phyloP scores from a whole-genome alignment of 1,140 invertebrate genomes.

The Bombus superbus region DNA sequence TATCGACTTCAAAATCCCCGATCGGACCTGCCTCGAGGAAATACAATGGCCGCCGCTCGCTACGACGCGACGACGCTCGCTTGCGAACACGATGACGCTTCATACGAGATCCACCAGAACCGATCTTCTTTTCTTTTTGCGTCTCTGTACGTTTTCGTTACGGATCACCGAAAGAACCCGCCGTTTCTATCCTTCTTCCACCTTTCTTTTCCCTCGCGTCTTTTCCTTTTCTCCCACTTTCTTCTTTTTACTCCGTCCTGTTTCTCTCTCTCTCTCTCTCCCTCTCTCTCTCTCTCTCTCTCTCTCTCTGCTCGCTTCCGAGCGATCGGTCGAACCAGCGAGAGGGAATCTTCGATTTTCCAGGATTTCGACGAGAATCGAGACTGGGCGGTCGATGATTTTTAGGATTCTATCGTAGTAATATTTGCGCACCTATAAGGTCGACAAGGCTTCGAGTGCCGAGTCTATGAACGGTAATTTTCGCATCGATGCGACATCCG shows the following conservation, averaged over 20 bases:
- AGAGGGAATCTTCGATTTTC: neutral
- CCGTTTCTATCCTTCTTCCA: neutral
- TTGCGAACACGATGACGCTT: slow-evolving; percentile 34
- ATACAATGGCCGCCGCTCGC: slow-evolving; percentile 56
- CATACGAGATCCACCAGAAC: slow-evolving; percentile 17
- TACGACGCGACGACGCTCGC: slow-evolving; percentile 30
- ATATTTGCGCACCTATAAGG: too few relatives aligned
- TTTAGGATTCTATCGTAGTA: too few relatives aligned
- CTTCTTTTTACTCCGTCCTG: too few relatives aligned
- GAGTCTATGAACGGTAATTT: too few relatives aligned
- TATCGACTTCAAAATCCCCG: slow-evolving; percentile 79
- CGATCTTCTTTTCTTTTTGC: neutral
- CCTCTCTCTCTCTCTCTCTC: too few relatives aligned
- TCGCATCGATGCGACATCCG: too few relatives aligned
- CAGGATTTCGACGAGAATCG: too few relatives aligned
- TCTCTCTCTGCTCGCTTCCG: neutral
- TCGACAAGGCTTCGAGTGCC: too few relatives aligned
- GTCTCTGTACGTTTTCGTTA: slow-evolving; percentile 15
- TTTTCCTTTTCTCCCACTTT: neutral
- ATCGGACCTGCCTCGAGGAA: slow-evolving; percentile 59
- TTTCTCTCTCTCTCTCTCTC: neutral
- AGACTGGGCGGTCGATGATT: too few relatives aligned
- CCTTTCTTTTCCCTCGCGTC: neutral
- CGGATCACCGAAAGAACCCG: neutral
- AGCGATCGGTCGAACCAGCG: neutral